Conservation (phyloP, 2,888 invertebrate species). For the Pollenia amentaria region DNA sequence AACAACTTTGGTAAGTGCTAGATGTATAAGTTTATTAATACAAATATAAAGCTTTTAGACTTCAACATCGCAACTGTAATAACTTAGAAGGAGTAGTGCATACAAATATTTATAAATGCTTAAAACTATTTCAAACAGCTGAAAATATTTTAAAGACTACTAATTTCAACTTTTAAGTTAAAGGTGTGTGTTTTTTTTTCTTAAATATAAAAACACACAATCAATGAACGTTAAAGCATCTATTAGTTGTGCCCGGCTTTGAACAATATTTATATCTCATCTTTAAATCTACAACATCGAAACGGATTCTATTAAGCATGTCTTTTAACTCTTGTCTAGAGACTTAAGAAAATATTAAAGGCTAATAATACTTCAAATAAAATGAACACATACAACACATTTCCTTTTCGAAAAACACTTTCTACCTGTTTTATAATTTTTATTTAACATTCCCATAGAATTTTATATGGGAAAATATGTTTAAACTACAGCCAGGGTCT, state of each 20-base stretch:
- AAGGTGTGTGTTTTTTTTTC: too few relatives aligned
- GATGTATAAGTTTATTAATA: conserved; percentile 40
- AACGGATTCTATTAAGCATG: conserved; percentile 31
- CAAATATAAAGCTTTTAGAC: background rate
- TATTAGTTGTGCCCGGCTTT: background rate
- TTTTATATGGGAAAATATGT: too few relatives aligned
- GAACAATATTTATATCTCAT: background rate
- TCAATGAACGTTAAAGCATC: background rate
- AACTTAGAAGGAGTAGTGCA: background rate
- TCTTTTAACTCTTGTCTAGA: background rate
- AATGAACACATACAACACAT: background rate
- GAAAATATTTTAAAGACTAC: background rate
- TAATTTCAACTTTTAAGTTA: too few relatives aligned
- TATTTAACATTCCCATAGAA: too few relatives aligned
- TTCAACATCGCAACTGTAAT: background rate
- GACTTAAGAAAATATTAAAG: background rate
- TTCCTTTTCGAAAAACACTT: too few relatives aligned
- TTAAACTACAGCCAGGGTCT: too few relatives aligned
- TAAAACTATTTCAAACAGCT: background rate
- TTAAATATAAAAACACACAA: too few relatives aligned
- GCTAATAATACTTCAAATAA: background rate
- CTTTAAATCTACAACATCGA: background rate
- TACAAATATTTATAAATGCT: background rate
- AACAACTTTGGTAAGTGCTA: conserved; percentile 75
- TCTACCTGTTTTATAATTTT: too few relatives aligned